phyloP scores from a whole-genome alignment of 1,140 invertebrate genomes.

The Sycophila sp. region DNA sequence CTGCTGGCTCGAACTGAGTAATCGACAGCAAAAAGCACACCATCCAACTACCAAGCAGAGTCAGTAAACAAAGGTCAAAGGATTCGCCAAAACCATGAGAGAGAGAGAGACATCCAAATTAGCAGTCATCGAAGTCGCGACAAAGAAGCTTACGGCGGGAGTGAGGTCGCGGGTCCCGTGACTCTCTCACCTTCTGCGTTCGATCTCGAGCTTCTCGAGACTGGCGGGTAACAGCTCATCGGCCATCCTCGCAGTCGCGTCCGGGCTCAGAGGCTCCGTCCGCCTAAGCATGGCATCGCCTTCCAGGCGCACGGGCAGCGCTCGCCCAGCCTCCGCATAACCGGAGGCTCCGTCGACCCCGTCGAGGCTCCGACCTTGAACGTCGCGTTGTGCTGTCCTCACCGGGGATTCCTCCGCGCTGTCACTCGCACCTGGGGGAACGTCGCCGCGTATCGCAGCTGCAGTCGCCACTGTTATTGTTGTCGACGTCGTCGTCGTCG shows the following conservation, averaged over 20 bases:
- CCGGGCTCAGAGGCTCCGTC: slow-evolving; percentile 39
- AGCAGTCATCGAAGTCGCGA: no score
- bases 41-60: no score
- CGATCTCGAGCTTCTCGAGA: slow-evolving; percentile 62
- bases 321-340: slow-evolving; percentile 24
- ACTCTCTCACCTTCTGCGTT: no score
- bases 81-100: no score
- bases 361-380: not conserved
- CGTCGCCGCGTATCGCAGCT: not conserved
- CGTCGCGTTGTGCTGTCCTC: not conserved
- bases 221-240: slow-evolving; percentile 58
- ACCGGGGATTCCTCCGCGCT: not conserved
- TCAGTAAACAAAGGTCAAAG: no score
- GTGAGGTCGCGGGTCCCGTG: no score
- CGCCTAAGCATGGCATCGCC: slow-evolving; percentile 46
- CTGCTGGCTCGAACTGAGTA: no score
- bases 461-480: not conserved
- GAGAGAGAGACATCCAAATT: no score
- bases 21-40: no score
- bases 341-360: slow-evolving; percentile 12
- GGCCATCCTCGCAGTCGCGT: slow-evolving; percentile 50
- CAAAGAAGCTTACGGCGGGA: no score
- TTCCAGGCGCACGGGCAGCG: not conserved
- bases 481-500: not conserved
- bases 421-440: not conserved